Percentiles rank a stretch among this genome's conserved stretches.
Conservation (phyloP, 2,113 vertebrate species). For the Pedetes capensis region DNA sequence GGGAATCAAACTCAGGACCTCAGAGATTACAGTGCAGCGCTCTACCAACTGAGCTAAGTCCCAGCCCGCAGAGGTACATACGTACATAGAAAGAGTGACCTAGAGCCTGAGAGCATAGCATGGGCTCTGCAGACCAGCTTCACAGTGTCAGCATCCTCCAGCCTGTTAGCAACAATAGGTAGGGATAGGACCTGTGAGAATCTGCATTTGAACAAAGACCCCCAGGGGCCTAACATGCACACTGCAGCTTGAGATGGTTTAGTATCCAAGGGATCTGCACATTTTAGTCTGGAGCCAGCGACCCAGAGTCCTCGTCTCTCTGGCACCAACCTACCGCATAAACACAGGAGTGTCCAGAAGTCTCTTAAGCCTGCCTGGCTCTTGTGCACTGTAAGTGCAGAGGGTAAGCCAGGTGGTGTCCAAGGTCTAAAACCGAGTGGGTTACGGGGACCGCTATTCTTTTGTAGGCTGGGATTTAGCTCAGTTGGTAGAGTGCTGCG, state of each 20-base stretch:
- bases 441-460: rapidly evolving
- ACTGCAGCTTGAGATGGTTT: rapidly evolving
- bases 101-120: neutral
- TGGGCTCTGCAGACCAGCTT: rapidly evolving
- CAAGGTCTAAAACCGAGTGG: neutral
- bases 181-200: too few species aligned
- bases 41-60: too few species aligned
- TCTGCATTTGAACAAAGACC: too few species aligned
- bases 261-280: neutral
- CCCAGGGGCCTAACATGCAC: too few species aligned
- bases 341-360: rapidly evolving
- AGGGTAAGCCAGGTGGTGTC: neutral
- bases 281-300: too few species aligned
- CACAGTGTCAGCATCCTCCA: rapidly evolving
- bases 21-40: too few species aligned
- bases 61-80: too few species aligned
- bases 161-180: neutral
- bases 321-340: too few species aligned
- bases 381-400: neutral
- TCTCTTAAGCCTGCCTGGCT: neutral
- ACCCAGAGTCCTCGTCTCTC: neutral
- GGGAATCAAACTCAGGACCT: too few species aligned
- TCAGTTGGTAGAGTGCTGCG: too few species aligned
- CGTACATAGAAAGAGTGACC: neutral
- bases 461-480: too few species aligned